These are phyloP conservation scores for Isotomurus palustris DNA, from an alignment of 2,888 invertebrate genomes.

Conservation along the genomic window DNA sequence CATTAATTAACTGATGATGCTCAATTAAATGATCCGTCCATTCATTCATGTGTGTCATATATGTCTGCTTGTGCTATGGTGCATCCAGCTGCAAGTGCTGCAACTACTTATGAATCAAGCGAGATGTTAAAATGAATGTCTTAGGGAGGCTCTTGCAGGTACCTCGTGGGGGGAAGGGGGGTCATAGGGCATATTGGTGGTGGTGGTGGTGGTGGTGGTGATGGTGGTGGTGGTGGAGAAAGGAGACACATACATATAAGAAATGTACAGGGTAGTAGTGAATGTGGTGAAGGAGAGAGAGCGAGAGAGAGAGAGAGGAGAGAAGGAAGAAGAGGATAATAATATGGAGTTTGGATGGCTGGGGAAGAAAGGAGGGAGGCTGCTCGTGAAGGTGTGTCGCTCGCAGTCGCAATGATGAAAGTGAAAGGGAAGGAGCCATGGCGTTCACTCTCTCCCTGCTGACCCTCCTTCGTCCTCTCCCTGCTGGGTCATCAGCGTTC, in stretches of 20 bases:
- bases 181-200: neutral
- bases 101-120: no score
- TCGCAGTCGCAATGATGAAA: conserved; percentile 47
- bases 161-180: no score
- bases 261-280: neutral
- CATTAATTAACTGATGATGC: no score
- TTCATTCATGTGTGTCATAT: no score
- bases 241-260: no score
- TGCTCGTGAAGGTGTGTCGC: conserved; percentile 46
- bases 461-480: no score
- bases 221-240: neutral
- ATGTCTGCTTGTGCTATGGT: no score
- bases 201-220: conserved; percentile 35
- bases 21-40: no score
- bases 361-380: conserved; percentile 16
- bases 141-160: no score
- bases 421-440: conserved; percentile 47
- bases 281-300: neutral
- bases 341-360: neutral
- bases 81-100: no score
- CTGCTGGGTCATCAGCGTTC: no score
- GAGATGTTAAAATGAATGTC: no score
- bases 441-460: conserved; percentile 43
- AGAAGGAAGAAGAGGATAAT: neutral
- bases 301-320: conserved; percentile 7